phyloP scores from a whole-genome alignment of 23 tunicate species.

The Oikopleura albicans region DNA sequence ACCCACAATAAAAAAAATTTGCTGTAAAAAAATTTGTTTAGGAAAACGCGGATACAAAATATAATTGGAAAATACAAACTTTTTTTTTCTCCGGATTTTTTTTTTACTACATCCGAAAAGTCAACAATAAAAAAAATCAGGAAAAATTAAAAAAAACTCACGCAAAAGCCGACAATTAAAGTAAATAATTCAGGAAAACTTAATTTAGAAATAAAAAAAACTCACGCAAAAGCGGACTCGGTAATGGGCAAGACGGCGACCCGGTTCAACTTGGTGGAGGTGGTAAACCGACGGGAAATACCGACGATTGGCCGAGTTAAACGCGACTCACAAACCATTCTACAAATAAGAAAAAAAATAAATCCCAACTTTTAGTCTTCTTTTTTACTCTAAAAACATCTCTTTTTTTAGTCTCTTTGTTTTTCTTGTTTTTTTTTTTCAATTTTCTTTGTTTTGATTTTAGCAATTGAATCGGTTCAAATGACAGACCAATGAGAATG shows the following conservation, averaged over 20 bases:
- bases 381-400: too few species aligned
- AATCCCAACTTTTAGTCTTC: too few species aligned
- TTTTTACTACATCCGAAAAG: too few species aligned
- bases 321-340: not conserved
- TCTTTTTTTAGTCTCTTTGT: too few species aligned
- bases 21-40: too few species aligned
- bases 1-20: too few species aligned
- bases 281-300: not conserved
- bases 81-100: too few species aligned
- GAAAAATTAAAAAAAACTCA: not conserved
- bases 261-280: not conserved
- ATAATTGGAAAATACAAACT: too few species aligned
- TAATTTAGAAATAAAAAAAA: not conserved
- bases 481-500: not conserved
- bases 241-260: not conserved
- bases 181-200: too few species aligned
- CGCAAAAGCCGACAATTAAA: not conserved
- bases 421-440: too few species aligned
- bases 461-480: not conserved
- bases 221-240: not conserved
- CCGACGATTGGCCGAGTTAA: not conserved
- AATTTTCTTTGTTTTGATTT: too few species aligned
- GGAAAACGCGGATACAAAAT: too few species aligned
- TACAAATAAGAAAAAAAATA: not conserved
- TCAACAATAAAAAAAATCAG: not conserved